A percentile compares a stretch with the other conserved stretches of the same genome.
phyloP scores from a whole-genome alignment of 37 sponge, comb jelly and placozoan species.

The Diacarnus erythraeanus region DNA sequence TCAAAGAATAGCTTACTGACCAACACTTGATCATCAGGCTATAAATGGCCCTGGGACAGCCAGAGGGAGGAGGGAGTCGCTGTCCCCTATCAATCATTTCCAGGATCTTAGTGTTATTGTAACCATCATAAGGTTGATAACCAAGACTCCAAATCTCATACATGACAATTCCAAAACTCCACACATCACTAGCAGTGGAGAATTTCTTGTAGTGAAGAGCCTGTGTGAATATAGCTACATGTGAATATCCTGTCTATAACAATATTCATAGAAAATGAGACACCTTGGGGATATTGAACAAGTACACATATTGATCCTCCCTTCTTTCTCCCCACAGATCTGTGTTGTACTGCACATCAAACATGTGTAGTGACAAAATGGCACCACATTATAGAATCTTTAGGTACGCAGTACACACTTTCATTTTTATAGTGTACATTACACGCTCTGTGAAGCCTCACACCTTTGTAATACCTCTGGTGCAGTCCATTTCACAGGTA shows the following conservation, averaged over 20 bases:
- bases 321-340: no score
- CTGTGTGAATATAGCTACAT: background rate
- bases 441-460: no score
- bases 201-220: slow-evolving; percentile 16
- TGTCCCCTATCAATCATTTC: background rate
- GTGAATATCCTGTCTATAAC: no score
- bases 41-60: slow-evolving; percentile 5
- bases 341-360: no score
- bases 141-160: slow-evolving; percentile 15
- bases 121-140: background rate
- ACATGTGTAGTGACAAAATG: no score
- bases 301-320: no score
- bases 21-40: slow-evolving; percentile 9
- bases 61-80: slow-evolving; percentile 4
- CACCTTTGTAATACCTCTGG: slow-evolving; percentile 3
- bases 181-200: slow-evolving; percentile 12
- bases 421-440: no score
- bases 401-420: no score
- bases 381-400: no score
- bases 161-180: slow-evolving; percentile 9
- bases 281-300: no score
- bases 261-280: no score
- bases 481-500: slow-evolving; percentile 7
- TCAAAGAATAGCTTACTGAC: background rate
- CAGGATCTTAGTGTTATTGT: background rate